A percentile compares a stretch with the other conserved stretches of the same genome.
Conservation (phyloP, 2,113 vertebrate genomes). For the Ailuropoda melanoleuca region DNA sequence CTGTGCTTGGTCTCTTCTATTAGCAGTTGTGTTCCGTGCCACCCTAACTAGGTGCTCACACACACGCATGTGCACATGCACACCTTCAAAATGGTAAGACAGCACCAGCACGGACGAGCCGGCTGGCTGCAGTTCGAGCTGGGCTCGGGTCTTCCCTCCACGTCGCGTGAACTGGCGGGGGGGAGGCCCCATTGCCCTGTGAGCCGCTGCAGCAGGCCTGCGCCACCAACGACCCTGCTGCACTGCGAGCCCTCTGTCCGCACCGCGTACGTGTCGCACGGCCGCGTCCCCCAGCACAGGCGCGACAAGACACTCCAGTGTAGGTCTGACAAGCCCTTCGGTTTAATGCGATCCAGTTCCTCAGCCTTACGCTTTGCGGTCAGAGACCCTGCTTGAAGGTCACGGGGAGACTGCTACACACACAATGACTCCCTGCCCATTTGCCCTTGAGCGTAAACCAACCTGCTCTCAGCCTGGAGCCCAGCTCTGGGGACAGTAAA, state of each 20-base stretch:
- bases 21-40: neutral
- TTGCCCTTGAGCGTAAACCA: neutral
- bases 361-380: neutral
- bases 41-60: neutral
- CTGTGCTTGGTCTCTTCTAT: neutral
- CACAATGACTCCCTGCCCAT: neutral
- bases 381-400: neutral
- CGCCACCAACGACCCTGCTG: neutral
- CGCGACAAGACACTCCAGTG: accelerated
- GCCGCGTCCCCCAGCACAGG: neutral
- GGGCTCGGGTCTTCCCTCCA: neutral
- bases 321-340: neutral
- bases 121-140: too few species aligned
- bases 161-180: accelerated
- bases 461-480: neutral
- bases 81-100: too few species aligned
- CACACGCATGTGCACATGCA: neutral
- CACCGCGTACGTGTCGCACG: accelerated
- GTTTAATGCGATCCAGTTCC: accelerated
- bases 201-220: neutral
- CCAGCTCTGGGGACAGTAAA: neutral
- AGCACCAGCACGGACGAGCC: accelerated
- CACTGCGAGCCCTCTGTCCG: neutral
- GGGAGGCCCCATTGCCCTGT: neutral
- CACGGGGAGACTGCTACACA: accelerated